phyloP scores from a whole-genome alignment of 1,140 invertebrate genomes.

The Tetragnatha versicolor region DNA sequence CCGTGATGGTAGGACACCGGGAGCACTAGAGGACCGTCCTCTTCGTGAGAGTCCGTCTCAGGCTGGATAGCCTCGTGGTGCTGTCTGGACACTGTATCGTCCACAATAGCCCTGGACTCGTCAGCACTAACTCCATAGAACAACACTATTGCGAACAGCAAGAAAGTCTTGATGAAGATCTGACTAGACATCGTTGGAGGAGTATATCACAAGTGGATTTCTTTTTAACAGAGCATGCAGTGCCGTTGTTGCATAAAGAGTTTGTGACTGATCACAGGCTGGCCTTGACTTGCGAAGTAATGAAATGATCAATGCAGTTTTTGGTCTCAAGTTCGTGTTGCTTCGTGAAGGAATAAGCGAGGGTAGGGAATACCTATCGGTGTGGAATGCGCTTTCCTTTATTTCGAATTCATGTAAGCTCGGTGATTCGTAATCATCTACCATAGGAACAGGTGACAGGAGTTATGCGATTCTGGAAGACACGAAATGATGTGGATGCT shows the following conservation, averaged over 20 bases:
- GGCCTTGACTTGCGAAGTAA: conserved; percentile 23
- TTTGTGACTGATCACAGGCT: neutral
- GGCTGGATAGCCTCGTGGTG: conserved; percentile 46
- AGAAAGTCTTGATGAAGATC: neutral
- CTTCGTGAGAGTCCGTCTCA: conserved; percentile 31
- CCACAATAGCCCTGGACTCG: conserved; percentile 34
- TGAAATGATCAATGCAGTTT: too few species aligned
- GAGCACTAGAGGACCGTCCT: conserved; percentile 31
- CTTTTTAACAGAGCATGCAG: conserved; percentile 32
- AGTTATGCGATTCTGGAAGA: too few species aligned
- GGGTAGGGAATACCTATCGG: too few species aligned
- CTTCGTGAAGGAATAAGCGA: too few species aligned
- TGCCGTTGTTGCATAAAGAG: neutral
- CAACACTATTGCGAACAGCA: neutral
- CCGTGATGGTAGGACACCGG: conserved; percentile 45
- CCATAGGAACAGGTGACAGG: too few species aligned
- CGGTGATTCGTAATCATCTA: too few species aligned
- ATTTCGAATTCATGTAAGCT: too few species aligned
- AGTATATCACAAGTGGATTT: conserved; percentile 25
- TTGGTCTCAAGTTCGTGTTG: too few species aligned
- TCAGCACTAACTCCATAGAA: neutral
- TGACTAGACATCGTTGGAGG: conserved; percentile 13
- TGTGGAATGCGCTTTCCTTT: too few species aligned
- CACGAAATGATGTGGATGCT: too few species aligned
- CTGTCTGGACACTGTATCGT: conserved; percentile 38